Conservation (phyloP, 2,888 invertebrate species). For the Bembecia ichneumoniformis region DNA sequence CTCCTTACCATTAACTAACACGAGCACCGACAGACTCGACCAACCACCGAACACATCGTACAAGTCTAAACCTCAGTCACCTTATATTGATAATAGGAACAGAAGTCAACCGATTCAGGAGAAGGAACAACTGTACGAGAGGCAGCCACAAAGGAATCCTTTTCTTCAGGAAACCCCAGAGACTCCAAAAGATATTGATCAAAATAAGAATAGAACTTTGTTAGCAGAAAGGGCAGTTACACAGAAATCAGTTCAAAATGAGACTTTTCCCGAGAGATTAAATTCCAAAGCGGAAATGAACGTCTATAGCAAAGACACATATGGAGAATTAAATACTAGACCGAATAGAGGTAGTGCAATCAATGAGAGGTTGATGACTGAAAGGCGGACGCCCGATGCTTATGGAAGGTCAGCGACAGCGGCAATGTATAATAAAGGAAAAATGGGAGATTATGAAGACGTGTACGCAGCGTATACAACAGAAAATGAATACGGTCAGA, state of each 20-base stretch:
- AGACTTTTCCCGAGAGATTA: conserved; percentile 30
- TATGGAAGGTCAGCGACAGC: conserved; percentile 78
- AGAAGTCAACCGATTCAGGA: conserved; percentile 37
- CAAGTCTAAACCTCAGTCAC: conserved; percentile 62
- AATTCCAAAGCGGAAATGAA: conserved; percentile 31
- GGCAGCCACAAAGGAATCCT: conserved; percentile 48
- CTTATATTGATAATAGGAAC: conserved; percentile 63
- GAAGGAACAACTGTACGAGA: conserved; percentile 46
- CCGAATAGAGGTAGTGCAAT: conserved; percentile 33
- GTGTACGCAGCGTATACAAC: conserved; percentile 67
- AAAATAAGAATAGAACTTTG: conserved; percentile 21
- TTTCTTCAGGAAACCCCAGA: conserved; percentile 46
- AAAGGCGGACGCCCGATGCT: conserved; percentile 86
- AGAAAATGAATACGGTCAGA: conserved; percentile 54
- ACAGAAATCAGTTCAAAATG: conserved; percentile 26
- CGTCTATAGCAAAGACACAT: conserved; percentile 43
- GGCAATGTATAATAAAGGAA: conserved; percentile 49
- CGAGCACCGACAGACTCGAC: conserved; percentile 49
- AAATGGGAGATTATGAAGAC: conserved; percentile 82
- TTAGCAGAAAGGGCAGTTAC: conserved; percentile 22
- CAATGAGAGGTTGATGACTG: conserved; percentile 60
- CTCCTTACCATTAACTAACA: conserved; percentile 58
- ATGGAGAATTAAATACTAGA: conserved; percentile 44
- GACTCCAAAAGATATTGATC: conserved; percentile 26
- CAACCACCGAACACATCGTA: conserved; percentile 50